Evolutionary conservation across 37 sponge, comb jelly and placozoan species (phyloP), one percentile per base, ranked within the genome.

Genomic region (Geodia barretti): DNA sequence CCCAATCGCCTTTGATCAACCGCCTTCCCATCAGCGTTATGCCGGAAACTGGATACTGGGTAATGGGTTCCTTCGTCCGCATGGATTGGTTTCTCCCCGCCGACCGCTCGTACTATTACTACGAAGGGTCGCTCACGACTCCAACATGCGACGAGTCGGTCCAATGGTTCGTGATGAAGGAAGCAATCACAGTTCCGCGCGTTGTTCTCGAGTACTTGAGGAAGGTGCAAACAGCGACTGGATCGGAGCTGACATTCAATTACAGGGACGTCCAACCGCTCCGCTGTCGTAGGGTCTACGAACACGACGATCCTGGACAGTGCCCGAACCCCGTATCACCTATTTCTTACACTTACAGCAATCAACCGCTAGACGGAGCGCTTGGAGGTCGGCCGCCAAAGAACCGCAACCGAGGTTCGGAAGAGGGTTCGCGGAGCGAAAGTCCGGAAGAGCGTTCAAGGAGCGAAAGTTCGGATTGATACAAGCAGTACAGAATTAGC

Each of bases 61-160:
- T 38, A 14, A 66, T 42, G 17, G 26, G 70, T 1, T 5, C 42
- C 4, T 61, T 40, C 20, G 19, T 81, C 0, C 23, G 5, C 25
- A 43, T 58, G 1, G 7, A 14, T 8, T 71, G 82, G 4, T 66
- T 86, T 9, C 74, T 91, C 1, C 91, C 91, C 9, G 14, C 19
- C 2, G 58, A 70, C 54, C 37, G 26, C 21, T 41, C 70, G 60
- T 91, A 91, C 62, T 90, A 71, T 35, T 34, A 81, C 78, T 90
- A 85, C 59, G 67, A 75, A 41, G 91, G 91, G 0, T 90, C 91
- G 1, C 86, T 91, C 21, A 91, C 91, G 19, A 86, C 87, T 29
- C 91, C 91, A 0, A 68, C 36, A 0, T 91, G 83, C 69, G 60
- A 26, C 65, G 91, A 91, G 32, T 37, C 23, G 29, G 91, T 91